Evolutionary conservation across 2,888 invertebrate genomes (phyloP).

Genomic region (Stenodera caucasica): DNA sequence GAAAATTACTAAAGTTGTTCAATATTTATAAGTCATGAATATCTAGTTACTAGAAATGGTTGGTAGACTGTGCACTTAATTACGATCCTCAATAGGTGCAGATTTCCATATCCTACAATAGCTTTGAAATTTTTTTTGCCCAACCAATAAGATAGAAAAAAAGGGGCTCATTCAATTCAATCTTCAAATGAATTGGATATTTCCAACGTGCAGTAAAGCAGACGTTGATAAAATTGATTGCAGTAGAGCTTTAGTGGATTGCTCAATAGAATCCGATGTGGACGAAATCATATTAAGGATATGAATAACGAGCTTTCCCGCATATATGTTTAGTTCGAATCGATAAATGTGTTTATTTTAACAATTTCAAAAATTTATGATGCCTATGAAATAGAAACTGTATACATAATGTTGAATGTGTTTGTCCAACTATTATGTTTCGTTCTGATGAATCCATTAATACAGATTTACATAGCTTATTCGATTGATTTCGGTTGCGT

Average conservation of each 20-base stretch:
- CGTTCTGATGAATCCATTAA: neutral
- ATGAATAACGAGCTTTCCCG: neutral
- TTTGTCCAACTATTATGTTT: neutral
- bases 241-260: neutral
- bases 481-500: neutral
- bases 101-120: too few relatives aligned
- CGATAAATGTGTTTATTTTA: too few relatives aligned
- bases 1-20: too few relatives aligned
- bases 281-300: neutral
- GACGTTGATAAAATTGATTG: neutral
- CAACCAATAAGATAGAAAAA: too few relatives aligned
- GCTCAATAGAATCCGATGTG: slow-evolving; percentile 3
- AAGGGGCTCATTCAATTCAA: neutral
- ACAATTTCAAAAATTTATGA: too few relatives aligned
- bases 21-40: too few relatives aligned
- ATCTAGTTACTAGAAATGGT: too few relatives aligned
- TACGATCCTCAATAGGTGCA: neutral
- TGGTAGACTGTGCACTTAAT: neutral
- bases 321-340: too few relatives aligned
- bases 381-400: too few relatives aligned
- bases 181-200: neutral
- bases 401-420: neutral
- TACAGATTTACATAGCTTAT: neutral
- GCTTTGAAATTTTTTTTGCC: too few relatives aligned
- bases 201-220: neutral